Conservation (phyloP, 2,888 invertebrate species). For the Noctua janthina region DNA sequence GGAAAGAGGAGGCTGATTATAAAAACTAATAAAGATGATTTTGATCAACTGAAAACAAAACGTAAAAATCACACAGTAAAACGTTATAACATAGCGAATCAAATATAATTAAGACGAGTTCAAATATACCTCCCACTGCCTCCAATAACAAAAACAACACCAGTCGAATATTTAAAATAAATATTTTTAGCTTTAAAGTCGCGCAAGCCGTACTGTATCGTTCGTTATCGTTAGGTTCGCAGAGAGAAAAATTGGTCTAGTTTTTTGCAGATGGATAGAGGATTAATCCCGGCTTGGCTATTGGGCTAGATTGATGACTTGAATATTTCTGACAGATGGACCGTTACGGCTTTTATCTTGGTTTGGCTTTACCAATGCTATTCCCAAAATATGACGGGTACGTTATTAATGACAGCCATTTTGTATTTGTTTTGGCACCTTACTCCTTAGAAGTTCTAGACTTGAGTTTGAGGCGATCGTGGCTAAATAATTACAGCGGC, state of each 20-base stretch:
- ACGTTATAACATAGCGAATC: neutral
- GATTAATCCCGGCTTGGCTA: slow-evolving; percentile 29
- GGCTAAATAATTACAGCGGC: neutral
- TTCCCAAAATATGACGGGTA: neutral
- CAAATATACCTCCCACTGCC: neutral
- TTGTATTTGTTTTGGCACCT: neutral
- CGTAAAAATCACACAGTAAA: neutral
- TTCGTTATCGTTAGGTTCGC: neutral
- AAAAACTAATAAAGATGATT: neutral
- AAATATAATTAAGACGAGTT: neutral
- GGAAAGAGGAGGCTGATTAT: neutral
- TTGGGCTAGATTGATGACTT: slow-evolving; percentile 18
- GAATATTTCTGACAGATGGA: slow-evolving; percentile 20
- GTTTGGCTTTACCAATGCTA: slow-evolving; percentile 6
- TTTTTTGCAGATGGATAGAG: slow-evolving; percentile 27
- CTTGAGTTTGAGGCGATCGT: neutral
- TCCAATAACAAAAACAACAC: neutral
- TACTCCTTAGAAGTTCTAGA: neutral
- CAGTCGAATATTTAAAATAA: neutral
- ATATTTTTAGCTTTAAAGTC: neutral
- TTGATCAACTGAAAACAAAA: neutral
- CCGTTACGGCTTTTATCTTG: slow-evolving; percentile 6
- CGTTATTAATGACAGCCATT: neutral
- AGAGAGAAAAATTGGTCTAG: slow-evolving; percentile 14
- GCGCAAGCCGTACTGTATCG: neutral